A percentile compares a stretch with the other conserved stretches of the same genome.
These are phyloP conservation scores for Lagria hirta DNA, from an alignment of 2,888 invertebrate species.

Conservation along the genomic window DNA sequence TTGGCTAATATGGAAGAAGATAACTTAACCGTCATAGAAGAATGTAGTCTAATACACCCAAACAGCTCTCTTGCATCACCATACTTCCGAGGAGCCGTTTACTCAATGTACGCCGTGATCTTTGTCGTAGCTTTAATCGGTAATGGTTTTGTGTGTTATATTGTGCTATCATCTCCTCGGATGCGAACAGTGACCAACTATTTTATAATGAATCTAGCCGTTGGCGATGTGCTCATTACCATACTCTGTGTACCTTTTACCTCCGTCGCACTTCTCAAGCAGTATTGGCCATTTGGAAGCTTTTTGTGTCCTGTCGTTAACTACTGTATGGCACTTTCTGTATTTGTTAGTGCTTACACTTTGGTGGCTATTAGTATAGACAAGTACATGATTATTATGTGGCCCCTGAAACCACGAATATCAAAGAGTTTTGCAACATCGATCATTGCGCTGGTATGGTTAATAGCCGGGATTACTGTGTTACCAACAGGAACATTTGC, in stretches of 20 bases:
- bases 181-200: conserved; percentile 93
- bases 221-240: conserved; percentile 89
- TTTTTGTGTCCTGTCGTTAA: conserved; percentile 81
- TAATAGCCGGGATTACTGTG: conserved; percentile 75
- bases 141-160: conserved; percentile 81
- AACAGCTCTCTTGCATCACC: conserved; percentile 35
- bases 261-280: conserved; percentile 76
- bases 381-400: conserved; percentile 87
- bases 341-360: conserved; percentile 85
- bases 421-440: conserved; percentile 71
- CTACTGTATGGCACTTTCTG: conserved; percentile 77
- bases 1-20: neutral
- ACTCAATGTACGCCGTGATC: conserved; percentile 70
- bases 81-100: conserved; percentile 67
- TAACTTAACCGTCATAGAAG: conserved; percentile 14
- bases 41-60: conserved; percentile 32
- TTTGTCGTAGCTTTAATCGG: conserved; percentile 72
- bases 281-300: conserved; percentile 87
- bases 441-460: conserved; percentile 73
- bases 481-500: conserved; percentile 81
- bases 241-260: conserved; percentile 90
- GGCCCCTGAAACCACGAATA: conserved; percentile 79
- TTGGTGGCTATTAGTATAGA: conserved; percentile 89
- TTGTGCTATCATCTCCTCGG: conserved; percentile 77
- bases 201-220: conserved; percentile 86